These are phyloP conservation scores for Papilio demoleus DNA, from an alignment of 2,888 invertebrate species.

Conservation along the genomic window DNA sequence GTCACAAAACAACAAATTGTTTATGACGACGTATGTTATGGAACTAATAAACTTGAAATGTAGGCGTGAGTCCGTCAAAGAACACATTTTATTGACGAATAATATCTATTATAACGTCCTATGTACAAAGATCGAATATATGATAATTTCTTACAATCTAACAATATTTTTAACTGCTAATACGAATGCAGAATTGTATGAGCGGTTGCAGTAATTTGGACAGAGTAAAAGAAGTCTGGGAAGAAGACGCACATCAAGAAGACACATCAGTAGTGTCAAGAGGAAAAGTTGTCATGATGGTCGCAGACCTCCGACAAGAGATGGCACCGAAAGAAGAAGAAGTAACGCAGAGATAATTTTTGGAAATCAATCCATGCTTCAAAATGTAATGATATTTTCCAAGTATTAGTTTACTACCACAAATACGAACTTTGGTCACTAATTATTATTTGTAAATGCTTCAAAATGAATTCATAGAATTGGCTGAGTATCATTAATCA, in stretches of 20 bases:
- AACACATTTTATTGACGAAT: slow-evolving; percentile 35
- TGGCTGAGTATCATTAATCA: slow-evolving; percentile 46
- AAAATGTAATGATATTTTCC: neutral
- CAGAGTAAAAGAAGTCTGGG: too few species aligned
- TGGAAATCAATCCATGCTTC: neutral
- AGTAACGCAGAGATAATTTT: too few species aligned
- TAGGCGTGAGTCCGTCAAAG: slow-evolving; percentile 39
- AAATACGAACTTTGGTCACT: slow-evolving; percentile 4
- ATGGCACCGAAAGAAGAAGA: too few species aligned
- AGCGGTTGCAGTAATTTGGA: too few species aligned
- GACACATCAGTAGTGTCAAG: too few species aligned
- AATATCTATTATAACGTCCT: slow-evolving; percentile 17
- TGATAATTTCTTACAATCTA: neutral
- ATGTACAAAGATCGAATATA: slow-evolving; percentile 17
- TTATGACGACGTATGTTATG: slow-evolving; percentile 40
- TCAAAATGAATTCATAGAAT: slow-evolving; percentile 42
- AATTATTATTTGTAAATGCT: slow-evolving; percentile 29
- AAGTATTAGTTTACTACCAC: neutral
- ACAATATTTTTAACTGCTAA: too few species aligned
- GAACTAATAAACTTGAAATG: slow-evolving; percentile 43
- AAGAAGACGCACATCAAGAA: too few species aligned
- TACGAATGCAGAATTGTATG: too few species aligned
- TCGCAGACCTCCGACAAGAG: too few species aligned
- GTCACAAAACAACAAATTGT: slow-evolving; percentile 38
- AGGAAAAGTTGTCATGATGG: too few species aligned